Evolutionary conservation across 2,888 invertebrate genomes (phyloP), one percentile per base, ranked within the genome.

Genomic region (Strigamia maritima): DNA sequence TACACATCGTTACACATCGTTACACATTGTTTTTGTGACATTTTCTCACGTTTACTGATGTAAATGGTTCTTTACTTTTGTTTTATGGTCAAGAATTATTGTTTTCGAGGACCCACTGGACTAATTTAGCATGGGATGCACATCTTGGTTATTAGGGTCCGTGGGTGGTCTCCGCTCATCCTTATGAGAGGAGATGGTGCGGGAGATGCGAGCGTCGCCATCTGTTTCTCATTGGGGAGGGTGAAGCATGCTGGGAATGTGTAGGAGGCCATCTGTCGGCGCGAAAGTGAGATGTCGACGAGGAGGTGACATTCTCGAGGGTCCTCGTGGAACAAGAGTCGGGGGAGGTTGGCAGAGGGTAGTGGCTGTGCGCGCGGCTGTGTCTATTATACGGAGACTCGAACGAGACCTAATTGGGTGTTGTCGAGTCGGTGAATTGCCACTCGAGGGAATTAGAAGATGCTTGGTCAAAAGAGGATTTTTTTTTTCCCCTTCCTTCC

Each of bases 361-460:
- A 40, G 40, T 40, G 40, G 10, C 40, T 40, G 40, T 10, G 49
- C 19, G 49, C 19, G 16, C 49, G 49, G 14, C 49, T 31, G 31
- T 31, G 31, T 49, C 49, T 49, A 49, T 49, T 49, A 49, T 49
- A 49, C 49, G 49, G 49, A 6, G 19, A 10, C 49, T 49, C 49
- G 49, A 49, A 49, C 49, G n/a, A 49, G 49, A 49, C n/a, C 49
- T 49, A 49, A 49, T 49, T 49, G 49, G 49, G 49, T 49, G 49
- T 49, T 49, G 49, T 44, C 44, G 44, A 44, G 44, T 49, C 49
- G 49, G 14, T 49, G n/a, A 49, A 49, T 49, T 49, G 49, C n/a
- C 49, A 49, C 49, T 49, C 49, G 35, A 35, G 74, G 74, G 74
- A 74, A 74, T 28, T 28, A 74, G 28, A 22, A 35, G 74, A 31